A percentile compares a stretch with the other conserved stretches of the same genome.
phyloP scores from a whole-genome alignment of 2,888 invertebrate species.

The Tipula confusa region DNA sequence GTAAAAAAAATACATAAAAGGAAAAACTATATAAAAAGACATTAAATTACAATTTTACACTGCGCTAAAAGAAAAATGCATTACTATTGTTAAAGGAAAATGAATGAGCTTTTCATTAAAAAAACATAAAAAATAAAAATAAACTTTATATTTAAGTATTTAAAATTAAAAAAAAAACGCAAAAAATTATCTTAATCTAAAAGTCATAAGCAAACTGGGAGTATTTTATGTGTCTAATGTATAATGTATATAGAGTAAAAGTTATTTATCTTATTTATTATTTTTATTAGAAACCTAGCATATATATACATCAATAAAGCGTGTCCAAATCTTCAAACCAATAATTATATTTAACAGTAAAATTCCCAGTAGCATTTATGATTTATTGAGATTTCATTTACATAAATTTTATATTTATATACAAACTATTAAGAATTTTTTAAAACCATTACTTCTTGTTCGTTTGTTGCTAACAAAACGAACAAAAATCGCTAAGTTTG shows the following conservation, averaged over 20 bases:
- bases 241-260: not conserved
- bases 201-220: not conserved
- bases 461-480: not conserved
- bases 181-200: not conserved
- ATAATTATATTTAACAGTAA: no score
- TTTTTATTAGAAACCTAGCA: not conserved
- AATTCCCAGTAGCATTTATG: not conserved
- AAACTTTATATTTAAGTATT: not conserved
- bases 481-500: not conserved
- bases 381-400: not conserved
- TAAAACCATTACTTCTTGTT: not conserved
- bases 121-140: not conserved
- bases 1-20: conserved; percentile 4
- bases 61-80: conserved; percentile 12
- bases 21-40: not conserved
- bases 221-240: not conserved
- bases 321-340: not conserved
- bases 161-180: not conserved
- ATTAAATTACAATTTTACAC: conserved; percentile 25
- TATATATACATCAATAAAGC: not conserved
- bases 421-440: not conserved
- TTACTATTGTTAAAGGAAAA: not conserved
- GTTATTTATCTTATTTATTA: not conserved
- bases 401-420: no score
- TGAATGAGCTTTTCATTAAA: conserved; percentile 12